Evolutionary conservation across 2,888 invertebrate species (phyloP), one percentile per base, ranked within the genome.

Genomic region (Lissocephala sabroskyi): DNA sequence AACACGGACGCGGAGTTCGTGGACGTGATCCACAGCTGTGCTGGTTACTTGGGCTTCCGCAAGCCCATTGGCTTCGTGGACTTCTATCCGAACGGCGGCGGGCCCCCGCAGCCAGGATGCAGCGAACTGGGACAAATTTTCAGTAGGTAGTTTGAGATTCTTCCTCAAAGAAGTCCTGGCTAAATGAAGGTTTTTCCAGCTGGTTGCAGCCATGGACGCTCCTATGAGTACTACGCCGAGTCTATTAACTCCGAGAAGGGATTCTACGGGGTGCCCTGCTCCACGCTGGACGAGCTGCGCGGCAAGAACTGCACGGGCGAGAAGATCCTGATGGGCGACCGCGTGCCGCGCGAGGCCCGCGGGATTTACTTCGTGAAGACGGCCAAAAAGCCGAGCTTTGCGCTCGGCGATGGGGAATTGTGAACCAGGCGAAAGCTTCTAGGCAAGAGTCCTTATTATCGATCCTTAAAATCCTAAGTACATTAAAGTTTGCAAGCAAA

Each of bases 51-150:
- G 28, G 92, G 92, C 0, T 84, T 81, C 45, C 67, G 75, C 3
- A 80, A 78, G 16, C 80, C 91, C 3, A 86, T 90, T 13, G 93
- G 93, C 0, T 88, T 91, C 73, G 89, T 80, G 0, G 93, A 93
- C 81, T 92, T 92, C 76, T 93, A 90, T 83, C 92, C 92, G 0
- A 92, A 93, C 77, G 88, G 88, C 10, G 93, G 92, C 0, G 79
- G 75, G 14, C 86, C 90, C 0, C 86, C 86, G 0, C 93, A 93
- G 70, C 92, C 92, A 0, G 92, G 92, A 1, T 92, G 92, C 73
- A 84, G 85, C 6, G 86, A 87, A 23, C 36, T 84, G 1, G 82
- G 84, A n/a, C 81, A 82, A 51, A 80, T 85, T 44, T 79, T 82
- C 79, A 56, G 82, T 86, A 52, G 65, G 79, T 46, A 13, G 4